These are phyloP conservation scores for Microplitis deprimator DNA, from an alignment of 2,888 invertebrate species.

Conservation along the genomic window DNA sequence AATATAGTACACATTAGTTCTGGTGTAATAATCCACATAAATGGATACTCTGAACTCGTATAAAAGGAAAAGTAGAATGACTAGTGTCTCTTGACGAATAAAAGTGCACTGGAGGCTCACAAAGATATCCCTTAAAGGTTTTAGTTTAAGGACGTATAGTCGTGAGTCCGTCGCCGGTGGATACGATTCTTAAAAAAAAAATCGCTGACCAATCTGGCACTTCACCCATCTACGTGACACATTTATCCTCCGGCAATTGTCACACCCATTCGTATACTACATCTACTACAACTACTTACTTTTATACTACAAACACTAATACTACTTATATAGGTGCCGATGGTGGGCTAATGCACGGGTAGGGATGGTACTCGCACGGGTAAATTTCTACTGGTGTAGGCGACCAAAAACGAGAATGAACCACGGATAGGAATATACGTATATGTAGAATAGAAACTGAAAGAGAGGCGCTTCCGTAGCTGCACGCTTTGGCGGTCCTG, in stretches of 20 bases:
- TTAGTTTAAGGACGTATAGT: slow-evolving; percentile 23
- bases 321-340: no score
- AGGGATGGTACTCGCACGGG: neutral
- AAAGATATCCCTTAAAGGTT: slow-evolving; percentile 30
- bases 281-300: slow-evolving; percentile 5
- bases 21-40: neutral
- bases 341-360: neutral
- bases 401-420: slow-evolving; percentile 7
- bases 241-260: slow-evolving; percentile 48
- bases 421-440: neutral
- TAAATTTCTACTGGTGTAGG: neutral
- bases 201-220: slow-evolving; percentile 46
- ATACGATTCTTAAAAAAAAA: slow-evolving; percentile 28
- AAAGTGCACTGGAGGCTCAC: slow-evolving; percentile 22
- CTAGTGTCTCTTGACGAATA: slow-evolving; percentile 16
- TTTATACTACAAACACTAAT: neutral
- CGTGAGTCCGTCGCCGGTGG: slow-evolving; percentile 15
- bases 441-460: slow-evolving; percentile 3
- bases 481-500: slow-evolving; percentile 40
- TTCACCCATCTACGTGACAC: slow-evolving; percentile 52
- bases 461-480: slow-evolving; percentile 13
- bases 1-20: neutral
- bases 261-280: slow-evolving; percentile 26
- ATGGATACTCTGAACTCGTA: neutral
- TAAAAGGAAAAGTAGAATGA: neutral